Base-by-base conservation (phyloP, 2,797 vertebrate genomes). In the Percopsis omiscomaycus region DNA sequence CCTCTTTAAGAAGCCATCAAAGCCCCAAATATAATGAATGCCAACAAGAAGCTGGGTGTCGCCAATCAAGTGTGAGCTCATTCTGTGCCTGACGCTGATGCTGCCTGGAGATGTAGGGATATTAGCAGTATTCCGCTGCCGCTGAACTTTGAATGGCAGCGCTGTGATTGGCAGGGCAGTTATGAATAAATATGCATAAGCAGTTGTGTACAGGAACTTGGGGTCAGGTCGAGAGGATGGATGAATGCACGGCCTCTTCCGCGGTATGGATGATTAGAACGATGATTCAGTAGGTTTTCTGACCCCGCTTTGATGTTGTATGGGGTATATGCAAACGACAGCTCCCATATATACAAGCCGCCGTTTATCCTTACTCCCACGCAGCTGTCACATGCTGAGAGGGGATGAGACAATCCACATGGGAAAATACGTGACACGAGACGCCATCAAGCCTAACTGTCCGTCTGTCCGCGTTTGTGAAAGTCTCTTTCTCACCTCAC, bases 121-220 rank as follows among this genome's bases (percentile, higher is more conserved):
- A 83, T 85, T 75, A 82, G 64, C 52, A 32, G 68, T 74, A 75
- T 86, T 86, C 82, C 75, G 79, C 70, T 76, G 51, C 32, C 69
- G 29, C 74, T 88, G 75, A 85, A 79, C 85, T 79, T 83, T 85
- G 69, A 69, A 78, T 76, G 77, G 71, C 71, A 70, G 75, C 60
- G 59, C 14, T 79, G 81, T 86, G 78, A 88, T 87, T 83, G 82
- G 76, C 82, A 88, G 77, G 52, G 51, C 49, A 66, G 74, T 80
- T 72, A 84, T 88, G 85, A 88, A 87, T 87, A 87, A 83, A 83
- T 88, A 83, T 86, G 70, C 84, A 85, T 88, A 75, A 61, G 79
- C 66, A 75, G 37, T 53, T 49, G 32, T 67, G 46, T 69, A 49
- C 74, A 77, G 52, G 62, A 55, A 73, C 27, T 69, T 56, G 50